Evolutionary conservation across 2,113 vertebrate genomes (phyloP).

Genomic region (Ariopsis seemanni): DNA sequence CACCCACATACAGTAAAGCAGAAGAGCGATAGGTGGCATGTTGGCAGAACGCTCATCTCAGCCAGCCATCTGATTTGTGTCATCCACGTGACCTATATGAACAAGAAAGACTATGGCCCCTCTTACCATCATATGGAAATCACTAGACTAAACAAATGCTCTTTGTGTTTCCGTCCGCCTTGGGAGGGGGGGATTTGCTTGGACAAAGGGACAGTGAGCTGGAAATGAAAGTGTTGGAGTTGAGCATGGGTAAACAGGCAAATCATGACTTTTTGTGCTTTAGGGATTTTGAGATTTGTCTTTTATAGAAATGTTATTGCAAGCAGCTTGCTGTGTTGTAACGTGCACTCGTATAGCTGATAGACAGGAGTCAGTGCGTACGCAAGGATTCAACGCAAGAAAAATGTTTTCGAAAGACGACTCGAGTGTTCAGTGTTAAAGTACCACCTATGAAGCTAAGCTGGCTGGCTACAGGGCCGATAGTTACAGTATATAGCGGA

Average conservation of each 20-base stretch:
- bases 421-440: neutral
- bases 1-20: neutral
- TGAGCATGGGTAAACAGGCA: neutral
- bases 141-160: constrained; percentile 41
- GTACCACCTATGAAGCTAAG: too few species aligned
- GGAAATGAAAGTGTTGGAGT: constrained; percentile 10
- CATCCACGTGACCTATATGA: constrained; percentile 21
- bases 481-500: neutral
- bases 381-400: neutral
- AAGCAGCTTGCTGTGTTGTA: neutral
- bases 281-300: neutral
- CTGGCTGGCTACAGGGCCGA: neutral
- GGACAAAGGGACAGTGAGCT: constrained; percentile 22
- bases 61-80: constrained; percentile 12
- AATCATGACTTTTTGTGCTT: neutral
- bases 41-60: constrained; percentile 25
- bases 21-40: constrained; percentile 23
- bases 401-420: neutral
- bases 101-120: constrained; percentile 6
- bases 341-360: neutral
- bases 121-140: constrained; percentile 42
- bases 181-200: constrained; percentile 4
- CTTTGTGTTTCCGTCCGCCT: constrained; percentile 33
- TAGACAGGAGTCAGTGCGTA: neutral
- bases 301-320: neutral